Percentiles rank a stretch among this genome's conserved stretches.
Conservation (phyloP, 2,888 invertebrate species). For the Cheiracanthium punctorium region DNA sequence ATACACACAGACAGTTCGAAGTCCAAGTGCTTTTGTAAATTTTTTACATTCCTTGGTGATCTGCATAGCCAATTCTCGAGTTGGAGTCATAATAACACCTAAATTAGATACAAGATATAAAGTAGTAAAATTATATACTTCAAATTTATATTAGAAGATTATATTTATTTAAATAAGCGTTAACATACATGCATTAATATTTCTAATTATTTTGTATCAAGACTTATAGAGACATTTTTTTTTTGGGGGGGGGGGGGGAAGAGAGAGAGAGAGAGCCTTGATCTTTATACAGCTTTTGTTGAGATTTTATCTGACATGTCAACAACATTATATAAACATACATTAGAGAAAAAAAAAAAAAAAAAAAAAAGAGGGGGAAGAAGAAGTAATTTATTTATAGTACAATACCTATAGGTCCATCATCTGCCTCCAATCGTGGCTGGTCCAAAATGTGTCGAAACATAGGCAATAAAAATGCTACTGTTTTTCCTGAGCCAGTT, state of each 20-base stretch:
- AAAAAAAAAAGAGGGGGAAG: no score
- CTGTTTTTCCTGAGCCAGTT: conserved; percentile 95
- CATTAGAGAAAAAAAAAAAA: not conserved
- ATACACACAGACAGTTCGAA: conserved; percentile 96
- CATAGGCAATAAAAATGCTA: conserved; percentile 98
- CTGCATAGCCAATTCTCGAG: conserved; percentile 98
- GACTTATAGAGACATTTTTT: no score
- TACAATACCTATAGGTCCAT: conserved; percentile 91
- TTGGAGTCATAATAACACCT: conserved; percentile 98
- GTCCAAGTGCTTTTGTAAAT: conserved; percentile 88
- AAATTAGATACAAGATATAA: conserved; percentile 70
- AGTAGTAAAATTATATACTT: no score
- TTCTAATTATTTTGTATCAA: no score
- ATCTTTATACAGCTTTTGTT: no score
- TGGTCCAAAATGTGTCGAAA: conserved; percentile 97
- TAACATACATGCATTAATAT: no score
- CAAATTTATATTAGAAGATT: no score
- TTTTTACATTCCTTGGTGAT: conserved; percentile 96
- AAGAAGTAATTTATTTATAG: no score
- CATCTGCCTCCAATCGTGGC: conserved; percentile 92
- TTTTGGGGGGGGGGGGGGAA: no score
- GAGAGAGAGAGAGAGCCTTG: no score
- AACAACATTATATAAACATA: not conserved
- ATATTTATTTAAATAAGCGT: no score
- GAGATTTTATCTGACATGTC: no score